Evolutionary conservation across 2,797 vertebrate species (phyloP), one percentile per base, ranked within the genome.

Genomic region (Avahi laniger): DNA sequence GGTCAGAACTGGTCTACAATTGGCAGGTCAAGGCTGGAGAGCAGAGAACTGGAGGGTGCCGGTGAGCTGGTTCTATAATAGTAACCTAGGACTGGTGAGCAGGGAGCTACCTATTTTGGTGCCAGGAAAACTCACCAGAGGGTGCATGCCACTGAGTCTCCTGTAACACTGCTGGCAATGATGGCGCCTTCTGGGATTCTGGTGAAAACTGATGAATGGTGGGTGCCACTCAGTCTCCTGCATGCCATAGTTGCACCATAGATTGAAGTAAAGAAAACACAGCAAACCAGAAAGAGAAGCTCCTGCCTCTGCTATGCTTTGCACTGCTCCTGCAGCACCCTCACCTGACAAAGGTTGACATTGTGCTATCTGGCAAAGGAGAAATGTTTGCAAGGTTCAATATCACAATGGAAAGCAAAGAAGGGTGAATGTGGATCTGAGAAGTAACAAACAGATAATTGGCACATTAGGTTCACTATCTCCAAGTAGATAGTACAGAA

Each of bases 251-350:
- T 24, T 57, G 63, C 33, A 80, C 73, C 85, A 43, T 2, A 61
- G 52, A 80, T 78, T 80, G 46, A 83, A 72, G 88, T 33, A 90
- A 83, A 83, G 61, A 86, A 95, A 95, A 82, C 18, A 73, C 48
- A 41, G 20, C 86, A 85, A 73, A 82, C n/a, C 65, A 63, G 82
- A 89, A 91, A 89, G 78, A 78, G 79, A 48, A 93, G 67, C 57
- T 82, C 33, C 52, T 41, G 78, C 30, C n/a, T 75, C 69, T 57
- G 28, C 63, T 48, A 14, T n/a, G 48, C 69, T 94, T 41, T 94
- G 50, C 46, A 65, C 86, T 83, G 79, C 94, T 96, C 95, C 82
- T 97, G 38, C 63, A 97, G 89, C 86, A 94, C 93, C 93, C 92
- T 96, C 91, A 79, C 82, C 94, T 95, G 96, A 96, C 86, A 70